Evolutionary conservation across 2,797 vertebrate species (phyloP), one percentile per base, ranked within the genome.

Genomic region (Thamnophis elegans): DNA sequence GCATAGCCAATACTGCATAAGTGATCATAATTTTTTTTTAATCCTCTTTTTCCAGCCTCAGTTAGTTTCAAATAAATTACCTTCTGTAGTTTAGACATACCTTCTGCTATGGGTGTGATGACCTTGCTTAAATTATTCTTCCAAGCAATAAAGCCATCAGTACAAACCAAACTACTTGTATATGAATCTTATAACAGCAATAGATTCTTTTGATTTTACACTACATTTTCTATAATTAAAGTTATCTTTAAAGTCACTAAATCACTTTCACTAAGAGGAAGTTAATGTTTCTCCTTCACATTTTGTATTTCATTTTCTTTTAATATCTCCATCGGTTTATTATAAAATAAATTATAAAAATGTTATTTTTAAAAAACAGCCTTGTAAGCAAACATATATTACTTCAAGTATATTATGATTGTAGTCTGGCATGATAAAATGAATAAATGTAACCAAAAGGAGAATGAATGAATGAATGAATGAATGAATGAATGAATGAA

Each of bases 61-160:
- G 91, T 93, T 95, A 94, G 90, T 47, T 85, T 94, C 73, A 59
- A 91, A 93, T 88, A 93, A 78, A 85, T 94, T 91, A 92, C 88
- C 85, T 93, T 85, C 94, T 85, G 88, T 54, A 86, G 42, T 65
- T 88, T 60, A 62, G 16, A 68, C 56, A 92, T 55, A 88, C 87
- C 65, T 91, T 47, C 87, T 90, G 86, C 51, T 93, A 93, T 0
- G 88, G 85, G 90, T 95, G 94, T 68, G 86, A 93, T 85, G 95
- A 93, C 90, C 92, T 94, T 92, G 93, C 94, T 96, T 94, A 94
- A 94, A 60, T 93, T 91, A 86, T 87, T 87, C 54, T 22, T 90
- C 28, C 56, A 94, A 82, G 22, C 93, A 95, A 94, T 60, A 94
- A 95, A 56, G 3, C 51, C 16, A n/a, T 22, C 14, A 54, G 51